Conservation (phyloP, 2,113 vertebrate genomes). For the Erythrocebus patas region DNA sequence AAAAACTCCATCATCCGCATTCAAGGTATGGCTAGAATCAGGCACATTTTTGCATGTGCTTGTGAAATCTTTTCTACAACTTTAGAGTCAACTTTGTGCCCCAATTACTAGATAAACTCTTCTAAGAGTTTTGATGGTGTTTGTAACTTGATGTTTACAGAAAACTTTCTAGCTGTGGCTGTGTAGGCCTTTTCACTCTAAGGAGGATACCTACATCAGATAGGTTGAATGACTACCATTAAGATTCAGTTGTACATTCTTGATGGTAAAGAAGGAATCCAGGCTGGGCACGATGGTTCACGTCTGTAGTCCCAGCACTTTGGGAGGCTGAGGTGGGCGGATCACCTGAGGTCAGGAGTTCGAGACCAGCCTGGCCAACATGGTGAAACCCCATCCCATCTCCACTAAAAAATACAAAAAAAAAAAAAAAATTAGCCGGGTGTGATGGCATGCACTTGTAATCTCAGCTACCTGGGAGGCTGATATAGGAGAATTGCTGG, state of each 20-base stretch:
- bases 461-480: too few relatives aligned
- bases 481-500: too few relatives aligned
- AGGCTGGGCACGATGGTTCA: background rate
- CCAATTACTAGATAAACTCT: background rate
- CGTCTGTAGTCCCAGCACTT: too few relatives aligned
- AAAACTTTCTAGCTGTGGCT: background rate
- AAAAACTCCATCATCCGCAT: background rate
- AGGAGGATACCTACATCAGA: background rate
- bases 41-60: background rate
- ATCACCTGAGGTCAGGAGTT: too few relatives aligned
- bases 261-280: background rate
- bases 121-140: background rate
- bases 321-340: too few relatives aligned
- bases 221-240: background rate
- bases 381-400: too few relatives aligned
- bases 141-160: background rate
- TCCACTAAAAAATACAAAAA: too few relatives aligned
- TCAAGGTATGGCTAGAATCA: background rate
- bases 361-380: too few relatives aligned
- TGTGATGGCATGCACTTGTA: too few relatives aligned
- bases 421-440: too few relatives aligned
- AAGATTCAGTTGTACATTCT: background rate
- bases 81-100: background rate
- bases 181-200: background rate
- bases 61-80: background rate